Evolutionary conservation across 1,140 invertebrate species (phyloP), one percentile per base, ranked within the genome.

Genomic region (Triops cancriformis): DNA sequence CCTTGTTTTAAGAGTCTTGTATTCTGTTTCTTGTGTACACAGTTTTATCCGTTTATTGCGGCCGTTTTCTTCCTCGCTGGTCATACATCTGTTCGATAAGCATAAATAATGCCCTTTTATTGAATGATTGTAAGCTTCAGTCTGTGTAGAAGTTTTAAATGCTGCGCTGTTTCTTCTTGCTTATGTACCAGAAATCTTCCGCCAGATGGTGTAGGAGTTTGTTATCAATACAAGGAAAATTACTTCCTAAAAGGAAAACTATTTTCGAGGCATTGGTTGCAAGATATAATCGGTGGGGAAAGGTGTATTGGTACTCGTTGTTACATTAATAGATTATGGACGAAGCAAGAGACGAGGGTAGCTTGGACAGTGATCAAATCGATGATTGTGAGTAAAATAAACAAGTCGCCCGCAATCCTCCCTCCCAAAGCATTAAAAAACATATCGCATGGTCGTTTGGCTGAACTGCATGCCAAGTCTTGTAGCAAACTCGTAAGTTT

Each of bases 401-500:
- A 12, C 18, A 10, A 37, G 31, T 37, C 31, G 31, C 31, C 7
- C 31, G 18, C 51, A 64, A 64, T 64, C 51, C 51, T 23, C 51
- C 51, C 51, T 14, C 9, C 9, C 51, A 18, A 64, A 64, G 51
- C 51, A 23, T 64, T 18, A 64, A 64, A 45, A 45, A 64, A 64
- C 7, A 37, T 37, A 64, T 64, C 51, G 51, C 51, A 64, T 64
- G 51, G 6, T 64, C 51, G 51, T 64, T 64, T 64, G 51, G 51
- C 51, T 64, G 51, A 64, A 64, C 18, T 64, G 51, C 51, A 64
- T 64, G 51, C 51, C 51, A 64, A 64, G 18, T 64, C 10, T 64
- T 64, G 51, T 64, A 64, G 51, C 51, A 64, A 64, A 64, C 51
- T 64, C 14, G 51, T 64, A 64, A 64, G 51, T 64, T 64, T 37